phyloP scores from a whole-genome alignment of 2,888 invertebrate genomes.

The Eupithecia tripunctaria region DNA sequence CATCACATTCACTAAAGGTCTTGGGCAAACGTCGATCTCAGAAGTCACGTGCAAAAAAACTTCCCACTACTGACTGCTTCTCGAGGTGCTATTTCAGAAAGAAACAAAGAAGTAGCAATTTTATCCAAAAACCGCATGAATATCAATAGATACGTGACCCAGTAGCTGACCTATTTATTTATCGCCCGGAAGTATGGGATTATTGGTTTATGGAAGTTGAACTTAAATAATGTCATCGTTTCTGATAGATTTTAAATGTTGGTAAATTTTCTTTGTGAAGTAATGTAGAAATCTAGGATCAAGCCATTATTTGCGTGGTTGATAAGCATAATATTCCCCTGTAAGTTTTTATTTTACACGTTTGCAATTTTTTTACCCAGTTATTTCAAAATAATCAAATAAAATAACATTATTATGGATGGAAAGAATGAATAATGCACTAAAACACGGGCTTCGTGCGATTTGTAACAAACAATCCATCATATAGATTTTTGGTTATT shows the following conservation, averaged over 20 bases:
- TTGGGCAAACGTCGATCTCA: not conserved
- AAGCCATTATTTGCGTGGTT: not conserved
- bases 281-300: not conserved
- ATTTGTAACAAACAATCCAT: no score
- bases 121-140: constrained; percentile 16
- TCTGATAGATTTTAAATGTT: not conserved
- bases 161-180: constrained; percentile 17
- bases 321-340: not conserved
- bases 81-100: not conserved
- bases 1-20: not conserved
- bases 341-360: not conserved
- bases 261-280: not conserved
- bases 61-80: not conserved
- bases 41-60: not conserved
- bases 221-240: constrained; percentile 12
- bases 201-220: constrained; percentile 9
- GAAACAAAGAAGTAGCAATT: constrained; percentile 2
- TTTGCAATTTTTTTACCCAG: not conserved
- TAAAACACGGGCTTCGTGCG: no score
- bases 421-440: no score
- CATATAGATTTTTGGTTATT: no score
- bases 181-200: constrained; percentile 20
- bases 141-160: constrained; percentile 20
- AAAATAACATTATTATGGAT: no score
- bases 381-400: no score